Conservation (phyloP, 2,113 vertebrate genomes). For the Capreolus pygargus region DNA sequence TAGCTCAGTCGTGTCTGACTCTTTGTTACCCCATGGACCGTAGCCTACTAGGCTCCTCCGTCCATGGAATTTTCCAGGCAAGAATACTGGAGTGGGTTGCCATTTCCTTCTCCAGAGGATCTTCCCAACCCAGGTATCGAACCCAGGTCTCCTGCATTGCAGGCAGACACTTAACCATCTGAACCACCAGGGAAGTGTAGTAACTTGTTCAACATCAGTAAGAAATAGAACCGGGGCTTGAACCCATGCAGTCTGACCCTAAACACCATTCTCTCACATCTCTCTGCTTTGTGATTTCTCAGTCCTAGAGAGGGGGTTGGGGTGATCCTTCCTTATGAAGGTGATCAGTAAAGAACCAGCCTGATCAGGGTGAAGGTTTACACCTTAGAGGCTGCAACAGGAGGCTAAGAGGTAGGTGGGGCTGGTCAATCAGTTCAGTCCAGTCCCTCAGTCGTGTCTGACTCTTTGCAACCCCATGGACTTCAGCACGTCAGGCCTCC, state of each 20-base stretch:
- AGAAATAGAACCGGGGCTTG: not conserved
- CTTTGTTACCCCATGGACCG: not conserved
- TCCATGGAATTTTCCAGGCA: not conserved
- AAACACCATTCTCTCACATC: not conserved
- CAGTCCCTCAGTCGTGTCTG: not conserved
- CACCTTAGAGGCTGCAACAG: not conserved
- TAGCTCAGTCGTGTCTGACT: rapidly evolving
- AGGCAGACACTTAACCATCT: not conserved
- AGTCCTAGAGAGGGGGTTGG: not conserved
- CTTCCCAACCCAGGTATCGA: not conserved
- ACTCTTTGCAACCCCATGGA: not conserved
- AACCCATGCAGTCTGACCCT: not conserved
- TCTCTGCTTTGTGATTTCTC: not conserved
- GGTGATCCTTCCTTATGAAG: not conserved
- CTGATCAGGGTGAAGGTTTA: not conserved
- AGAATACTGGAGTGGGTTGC: not conserved
- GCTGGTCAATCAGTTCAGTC: not conserved
- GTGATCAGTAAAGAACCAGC: not conserved
- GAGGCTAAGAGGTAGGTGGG: not conserved
- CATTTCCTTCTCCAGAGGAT: not conserved
- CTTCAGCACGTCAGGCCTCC: not conserved
- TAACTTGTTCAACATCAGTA: not conserved
- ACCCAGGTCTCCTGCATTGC: not conserved
- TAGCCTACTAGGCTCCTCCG: not conserved
- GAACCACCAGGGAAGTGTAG: not conserved